Evolutionary conservation across 2,797 vertebrate genomes (phyloP), one percentile per base, ranked within the genome.

Genomic region (Arrhamphus sclerolepis): DNA sequence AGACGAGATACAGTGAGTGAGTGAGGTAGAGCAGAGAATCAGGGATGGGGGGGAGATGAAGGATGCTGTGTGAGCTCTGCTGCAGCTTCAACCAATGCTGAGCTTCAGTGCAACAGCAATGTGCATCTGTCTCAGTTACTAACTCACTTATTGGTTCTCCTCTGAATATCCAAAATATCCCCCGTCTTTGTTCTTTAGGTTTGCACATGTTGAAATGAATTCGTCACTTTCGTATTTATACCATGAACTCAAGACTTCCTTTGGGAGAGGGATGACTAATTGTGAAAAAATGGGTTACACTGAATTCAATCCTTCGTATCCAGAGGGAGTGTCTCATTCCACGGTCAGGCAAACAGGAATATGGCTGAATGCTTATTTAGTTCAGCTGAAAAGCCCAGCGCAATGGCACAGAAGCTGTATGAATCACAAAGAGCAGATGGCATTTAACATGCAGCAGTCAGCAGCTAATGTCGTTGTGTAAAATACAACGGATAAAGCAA

Each of bases 311-410:
- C 47, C 40, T 43, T 75, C 62, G 26, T 80, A 77, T 81, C 86
- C 81, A 74, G 83, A 82, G 86, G 85, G 85, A 86, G 71, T 72
- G 49, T 69, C 56, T 69, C 77, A 69, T 76, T 80, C 80, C 70
- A 70, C 60, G 69, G 62, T 85, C 81, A 89, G 85, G 80, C 84
- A 82, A 89, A 79, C 80, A 75, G 77, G 84, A 88, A 86, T 82
- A 91, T 88, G 91, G 91, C 78, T 91, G 78, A 90, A 79, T 88
- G 89, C 87, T 85, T 83, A 89, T 91, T 87, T 89, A 90, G 89
- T 90, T 90, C 86, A 90, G 53, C 13, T 18, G 57, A 63, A 51
- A 72, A 66, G 56, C 3, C 38, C 40, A 48, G 29, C 50, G 66
- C 66, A 80, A 51, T 19, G 48, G 65, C 61, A 62, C 54, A 68